phyloP scores from a whole-genome alignment of 2,113 vertebrate genomes.

The Pyrgilauda ruficollis region DNA sequence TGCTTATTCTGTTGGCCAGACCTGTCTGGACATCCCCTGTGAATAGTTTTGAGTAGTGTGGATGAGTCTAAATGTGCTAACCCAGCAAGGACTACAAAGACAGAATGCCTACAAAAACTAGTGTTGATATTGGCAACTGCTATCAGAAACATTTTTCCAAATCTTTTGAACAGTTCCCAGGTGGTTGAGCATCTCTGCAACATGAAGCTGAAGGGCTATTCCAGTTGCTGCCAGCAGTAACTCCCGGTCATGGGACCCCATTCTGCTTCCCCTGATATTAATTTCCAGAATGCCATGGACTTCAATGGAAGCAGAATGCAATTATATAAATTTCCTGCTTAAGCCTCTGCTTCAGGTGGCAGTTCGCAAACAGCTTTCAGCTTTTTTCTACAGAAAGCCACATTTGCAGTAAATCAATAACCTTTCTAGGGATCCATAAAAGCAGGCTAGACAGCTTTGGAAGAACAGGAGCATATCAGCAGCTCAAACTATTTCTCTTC shows the following conservation, averaged over 20 bases:
- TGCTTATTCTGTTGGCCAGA: background rate
- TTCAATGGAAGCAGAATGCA: background rate
- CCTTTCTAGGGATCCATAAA: constrained; percentile 31
- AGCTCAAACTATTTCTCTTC: constrained; percentile 23
- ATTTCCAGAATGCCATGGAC: background rate
- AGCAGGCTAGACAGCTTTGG: background rate
- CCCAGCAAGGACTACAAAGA: background rate
- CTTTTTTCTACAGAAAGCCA: background rate
- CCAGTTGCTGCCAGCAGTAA: background rate
- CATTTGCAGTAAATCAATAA: background rate
- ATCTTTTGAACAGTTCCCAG: background rate
- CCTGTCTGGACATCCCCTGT: background rate
- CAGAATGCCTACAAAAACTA: background rate
- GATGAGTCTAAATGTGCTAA: background rate
- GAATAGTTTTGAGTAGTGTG: background rate
- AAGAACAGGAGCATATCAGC: background rate
- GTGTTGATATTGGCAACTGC: background rate
- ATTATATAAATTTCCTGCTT: background rate
- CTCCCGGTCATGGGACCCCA: background rate
- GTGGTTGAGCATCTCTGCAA: background rate
- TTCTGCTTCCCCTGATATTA: background rate
- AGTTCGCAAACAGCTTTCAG: constrained; percentile 12
- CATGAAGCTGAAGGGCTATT: background rate
- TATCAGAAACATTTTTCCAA: background rate
- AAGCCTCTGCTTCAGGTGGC: background rate